phyloP scores from a whole-genome alignment of 2,113 vertebrate species.

The Zapornia atra region DNA sequence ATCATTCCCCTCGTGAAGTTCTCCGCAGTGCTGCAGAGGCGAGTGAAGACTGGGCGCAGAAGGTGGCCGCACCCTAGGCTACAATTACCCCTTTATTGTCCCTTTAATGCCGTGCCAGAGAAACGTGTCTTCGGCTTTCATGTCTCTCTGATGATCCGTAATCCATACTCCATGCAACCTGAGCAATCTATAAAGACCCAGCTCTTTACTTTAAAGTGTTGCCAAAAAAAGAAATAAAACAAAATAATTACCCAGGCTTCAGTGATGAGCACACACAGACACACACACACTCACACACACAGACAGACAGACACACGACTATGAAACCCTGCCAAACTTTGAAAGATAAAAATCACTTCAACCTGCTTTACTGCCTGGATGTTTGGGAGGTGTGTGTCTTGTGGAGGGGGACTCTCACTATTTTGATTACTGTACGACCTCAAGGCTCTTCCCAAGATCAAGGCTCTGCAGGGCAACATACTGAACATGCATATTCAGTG shows the following conservation, averaged over 20 bases:
- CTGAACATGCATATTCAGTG: not conserved
- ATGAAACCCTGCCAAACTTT: not conserved
- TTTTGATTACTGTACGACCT: not conserved
- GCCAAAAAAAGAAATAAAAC: constrained; percentile 55
- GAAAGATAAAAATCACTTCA: not conserved
- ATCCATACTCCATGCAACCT: constrained; percentile 54
- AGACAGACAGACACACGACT: not conserved
- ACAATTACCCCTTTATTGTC: constrained; percentile 40
- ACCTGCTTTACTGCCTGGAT: not conserved
- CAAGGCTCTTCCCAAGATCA: not conserved
- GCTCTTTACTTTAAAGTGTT: constrained; percentile 54
- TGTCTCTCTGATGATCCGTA: constrained; percentile 54
- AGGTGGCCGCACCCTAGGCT: constrained; percentile 44
- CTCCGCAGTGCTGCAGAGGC: not conserved
- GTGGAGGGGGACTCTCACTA: not conserved
- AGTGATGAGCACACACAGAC: not conserved
- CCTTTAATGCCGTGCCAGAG: constrained; percentile 63
- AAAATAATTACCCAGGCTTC: constrained; percentile 46
- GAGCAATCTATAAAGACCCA: constrained; percentile 62
- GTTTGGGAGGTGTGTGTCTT: not conserved
- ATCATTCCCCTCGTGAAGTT: not conserved
- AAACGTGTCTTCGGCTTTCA: constrained; percentile 48
- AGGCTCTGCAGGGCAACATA: not conserved
- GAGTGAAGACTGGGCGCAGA: not conserved
- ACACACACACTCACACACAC: not conserved